Conservation (phyloP, 2,797 vertebrate genomes). For the Macrochelys suwanniensis region DNA sequence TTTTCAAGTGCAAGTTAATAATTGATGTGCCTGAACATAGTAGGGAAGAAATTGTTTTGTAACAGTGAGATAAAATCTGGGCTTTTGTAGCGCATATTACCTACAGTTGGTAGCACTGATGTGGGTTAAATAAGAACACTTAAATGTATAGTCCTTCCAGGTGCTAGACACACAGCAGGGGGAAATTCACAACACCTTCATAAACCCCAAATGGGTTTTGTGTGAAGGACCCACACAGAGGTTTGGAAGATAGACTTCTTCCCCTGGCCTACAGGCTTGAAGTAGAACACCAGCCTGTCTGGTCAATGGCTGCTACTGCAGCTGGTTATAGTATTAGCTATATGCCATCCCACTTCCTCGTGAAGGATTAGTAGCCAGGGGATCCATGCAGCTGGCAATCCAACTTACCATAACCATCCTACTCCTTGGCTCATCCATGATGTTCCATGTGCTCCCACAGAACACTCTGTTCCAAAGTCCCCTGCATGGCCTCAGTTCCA, state of each 20-base stretch:
- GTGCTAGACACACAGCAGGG: neutral
- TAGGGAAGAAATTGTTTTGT: slow-evolving; percentile 48
- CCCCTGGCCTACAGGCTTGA: rapidly evolving
- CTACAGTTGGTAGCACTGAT: neutral
- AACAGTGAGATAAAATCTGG: slow-evolving; percentile 29
- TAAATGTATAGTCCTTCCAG: neutral
- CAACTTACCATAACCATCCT: rapidly evolving
- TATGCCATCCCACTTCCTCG: neutral
- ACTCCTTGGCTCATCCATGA: neutral
- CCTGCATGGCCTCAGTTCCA: neutral
- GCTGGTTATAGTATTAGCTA: neutral
- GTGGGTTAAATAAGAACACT: neutral
- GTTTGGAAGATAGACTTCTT: neutral
- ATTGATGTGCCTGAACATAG: neutral
- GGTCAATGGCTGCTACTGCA: neutral
- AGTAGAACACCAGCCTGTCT: neutral
- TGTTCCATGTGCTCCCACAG: neutral
- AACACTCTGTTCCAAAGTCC: neutral
- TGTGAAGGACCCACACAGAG: neutral
- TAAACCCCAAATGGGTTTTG: neutral
- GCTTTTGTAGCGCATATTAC: slow-evolving; percentile 5
- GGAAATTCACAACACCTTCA: neutral
- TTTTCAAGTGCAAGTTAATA: slow-evolving; percentile 63
- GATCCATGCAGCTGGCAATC: neutral
- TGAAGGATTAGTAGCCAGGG: rapidly evolving